Percentiles rank a stretch among this genome's conserved stretches.
Evolutionary conservation across 2,113 vertebrate species (phyloP).

Genomic region (Tychaedon coryphoeus): DNA sequence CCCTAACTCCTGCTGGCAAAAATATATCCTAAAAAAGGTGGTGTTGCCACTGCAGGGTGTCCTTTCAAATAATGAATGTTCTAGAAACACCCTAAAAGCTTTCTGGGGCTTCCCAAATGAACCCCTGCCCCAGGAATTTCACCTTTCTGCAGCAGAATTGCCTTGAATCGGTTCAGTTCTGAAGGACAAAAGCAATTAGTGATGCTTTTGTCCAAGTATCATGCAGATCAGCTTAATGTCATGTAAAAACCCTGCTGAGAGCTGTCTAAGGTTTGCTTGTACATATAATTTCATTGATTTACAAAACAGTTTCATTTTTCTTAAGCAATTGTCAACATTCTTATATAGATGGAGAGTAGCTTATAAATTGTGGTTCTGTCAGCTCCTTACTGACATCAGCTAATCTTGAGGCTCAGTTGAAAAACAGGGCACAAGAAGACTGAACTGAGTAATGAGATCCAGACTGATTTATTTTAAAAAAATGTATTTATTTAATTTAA

Average conservation of each 20-base stretch:
- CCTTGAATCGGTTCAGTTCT: background rate
- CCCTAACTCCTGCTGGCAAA: background rate
- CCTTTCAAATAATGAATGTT: background rate
- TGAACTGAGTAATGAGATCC: background rate
- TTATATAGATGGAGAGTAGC: background rate
- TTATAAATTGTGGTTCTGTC: background rate
- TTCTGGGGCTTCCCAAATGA: background rate
- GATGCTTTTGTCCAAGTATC: background rate
- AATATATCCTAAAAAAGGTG: background rate
- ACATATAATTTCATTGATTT: background rate
- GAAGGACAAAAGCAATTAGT: background rate
- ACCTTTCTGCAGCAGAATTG: background rate
- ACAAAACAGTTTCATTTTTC: background rate
- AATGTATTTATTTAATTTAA: background rate
- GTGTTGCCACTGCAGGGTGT: background rate
- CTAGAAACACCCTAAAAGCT: background rate
- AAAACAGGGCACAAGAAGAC: background rate
- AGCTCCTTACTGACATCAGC: background rate
- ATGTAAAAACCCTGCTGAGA: background rate
- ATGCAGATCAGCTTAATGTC: background rate
- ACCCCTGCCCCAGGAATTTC: background rate
- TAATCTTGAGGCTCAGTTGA: background rate
- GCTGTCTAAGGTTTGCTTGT: background rate
- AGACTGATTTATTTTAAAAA: background rate
- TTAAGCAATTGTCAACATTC: background rate